Evolutionary conservation across 2,797 vertebrate species (phyloP), one percentile per base, ranked within the genome.

Genomic region (Rhinichthys osculus): DNA sequence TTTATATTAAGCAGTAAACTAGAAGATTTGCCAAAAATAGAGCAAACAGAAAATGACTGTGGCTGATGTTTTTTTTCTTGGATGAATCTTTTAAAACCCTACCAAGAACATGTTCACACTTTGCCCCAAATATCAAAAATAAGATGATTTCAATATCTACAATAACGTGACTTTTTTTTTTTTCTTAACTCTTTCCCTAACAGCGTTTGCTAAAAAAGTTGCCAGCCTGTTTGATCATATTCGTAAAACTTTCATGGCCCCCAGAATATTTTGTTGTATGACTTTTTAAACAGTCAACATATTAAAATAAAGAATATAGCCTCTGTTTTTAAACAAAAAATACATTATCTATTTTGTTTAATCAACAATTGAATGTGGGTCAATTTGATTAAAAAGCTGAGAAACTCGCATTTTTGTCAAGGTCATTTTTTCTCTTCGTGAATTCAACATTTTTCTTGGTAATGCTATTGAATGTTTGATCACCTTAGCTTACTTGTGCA

Each of bases 1-100:
- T 87, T 78, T 44, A 35, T 57, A 69, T 66, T 42, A 84, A 66
- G 11, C 38, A 30, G 8, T 72, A 59, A 52, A 66, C 47, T 66
- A 33, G 33, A 72, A 57, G 27, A 69, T 54, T 35, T 72, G 54
- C 17, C 38, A 70, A 23, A 47, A 30, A 47, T 13, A 40, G 1
- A 27, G 23, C 13, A 81, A 35, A 70, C 16, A 70, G 14, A 57
- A 23, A 23, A 38, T 35, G 30, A 54, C 2, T 17, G 35, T 40
- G 14, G 13, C 6, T 16, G 19, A 23, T 38, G 21, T 16, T 47
- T 33, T 54, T 35, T 81, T 9, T 47, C 23, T 40, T 70, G 50
- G 50, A 17, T 17, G 50, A 19, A 52, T 54, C 19, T 7, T 57
- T 57, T 38, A 17, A 38, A 52, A 52, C 52, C 19, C 40, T 19